phyloP scores from a whole-genome alignment of 2,888 invertebrate genomes.

The Ophion ventricosus region DNA sequence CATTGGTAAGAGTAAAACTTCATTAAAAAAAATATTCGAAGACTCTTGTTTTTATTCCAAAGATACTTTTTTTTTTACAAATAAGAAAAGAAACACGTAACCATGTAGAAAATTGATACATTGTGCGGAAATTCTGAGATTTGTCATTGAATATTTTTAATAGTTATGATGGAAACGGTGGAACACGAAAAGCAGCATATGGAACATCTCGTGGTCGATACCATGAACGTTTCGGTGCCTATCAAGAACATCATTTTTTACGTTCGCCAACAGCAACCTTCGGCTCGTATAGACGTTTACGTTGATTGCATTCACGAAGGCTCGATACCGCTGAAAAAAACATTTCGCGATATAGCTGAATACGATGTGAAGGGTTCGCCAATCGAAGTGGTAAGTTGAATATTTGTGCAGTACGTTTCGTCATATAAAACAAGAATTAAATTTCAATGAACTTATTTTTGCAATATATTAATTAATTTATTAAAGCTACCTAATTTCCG shows the following conservation, averaged over 20 bases:
- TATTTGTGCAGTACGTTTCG: background rate
- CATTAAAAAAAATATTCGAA: too few species aligned
- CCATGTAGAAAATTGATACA: background rate
- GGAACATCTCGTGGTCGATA: slow-evolving; percentile 87
- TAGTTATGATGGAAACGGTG: slow-evolving; percentile 88
- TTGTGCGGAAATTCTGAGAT: background rate
- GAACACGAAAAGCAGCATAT: slow-evolving; percentile 85
- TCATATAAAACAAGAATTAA: too few species aligned
- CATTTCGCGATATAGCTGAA: slow-evolving; percentile 80
- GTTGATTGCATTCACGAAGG: slow-evolving; percentile 88
- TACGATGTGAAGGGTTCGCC: slow-evolving; percentile 69
- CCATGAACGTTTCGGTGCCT: slow-evolving; percentile 84
- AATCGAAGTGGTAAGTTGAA: slow-evolving; percentile 81
- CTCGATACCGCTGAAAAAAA: slow-evolving; percentile 84
- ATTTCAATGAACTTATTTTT: too few species aligned
- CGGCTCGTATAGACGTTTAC: slow-evolving; percentile 86
- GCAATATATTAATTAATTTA: too few species aligned
- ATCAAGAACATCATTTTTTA: slow-evolving; percentile 85
- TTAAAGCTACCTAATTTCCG: too few species aligned
- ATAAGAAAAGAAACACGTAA: background rate
- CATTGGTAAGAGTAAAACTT: too few species aligned
- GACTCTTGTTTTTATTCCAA: background rate
- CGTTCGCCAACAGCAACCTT: slow-evolving; percentile 85
- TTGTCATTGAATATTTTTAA: slow-evolving; percentile 65
- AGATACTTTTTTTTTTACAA: background rate